Base-by-base conservation (phyloP, 1,140 invertebrate genomes). In the Subanguina moxae region DNA sequence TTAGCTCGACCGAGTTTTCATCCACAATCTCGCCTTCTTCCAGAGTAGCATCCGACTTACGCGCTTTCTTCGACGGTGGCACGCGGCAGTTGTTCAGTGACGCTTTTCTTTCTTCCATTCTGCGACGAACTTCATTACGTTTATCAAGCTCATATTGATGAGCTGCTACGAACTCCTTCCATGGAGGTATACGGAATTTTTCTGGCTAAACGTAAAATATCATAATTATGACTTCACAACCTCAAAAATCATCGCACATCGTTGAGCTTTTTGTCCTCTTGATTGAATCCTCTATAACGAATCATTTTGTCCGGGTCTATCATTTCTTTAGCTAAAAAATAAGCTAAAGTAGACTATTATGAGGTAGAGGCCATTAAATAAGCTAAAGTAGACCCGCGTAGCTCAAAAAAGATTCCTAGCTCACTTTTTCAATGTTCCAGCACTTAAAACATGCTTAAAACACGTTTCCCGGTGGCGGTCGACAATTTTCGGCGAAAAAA, bases 11-110 rank as follows among this genome's bases (percentile, higher is more conserved):
- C 3, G 8, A 3, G 15, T 15, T 25, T 25, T 52, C 48, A 28
- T 61, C 58, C 8, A 61, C 3, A 56, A 56, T 56, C 38, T 61
- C 58, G 28, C 58, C 58, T 43, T 61, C 58, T n/a, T 61, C 58
- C 58, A 61, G 3, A 13, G 5, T 19, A 8, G 58, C 58, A 19
- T 30, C 13, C 21, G 28, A 21, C n/a, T 25, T 61, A 19, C 58
- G 19, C 58, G 8, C 8, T 13, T 43, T 30, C 38, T 61, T 61
- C 3, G 3, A 5, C 52, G 13, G 13, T 28, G 52, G 28, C 13
- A 13, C 3, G 52, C 13, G 21, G 52, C 3, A 3, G 13, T 28
- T 56, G 13, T 56, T 56, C 52, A 28, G 3, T 23, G 21, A 3
- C 9, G 21, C 28, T 56, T 13, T 56, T 30, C 28, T 30, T 25